A percentile compares a stretch with the other conserved stretches of the same genome.
phyloP scores from a whole-genome alignment of 2,113 vertebrate species.

The Gallinago media region DNA sequence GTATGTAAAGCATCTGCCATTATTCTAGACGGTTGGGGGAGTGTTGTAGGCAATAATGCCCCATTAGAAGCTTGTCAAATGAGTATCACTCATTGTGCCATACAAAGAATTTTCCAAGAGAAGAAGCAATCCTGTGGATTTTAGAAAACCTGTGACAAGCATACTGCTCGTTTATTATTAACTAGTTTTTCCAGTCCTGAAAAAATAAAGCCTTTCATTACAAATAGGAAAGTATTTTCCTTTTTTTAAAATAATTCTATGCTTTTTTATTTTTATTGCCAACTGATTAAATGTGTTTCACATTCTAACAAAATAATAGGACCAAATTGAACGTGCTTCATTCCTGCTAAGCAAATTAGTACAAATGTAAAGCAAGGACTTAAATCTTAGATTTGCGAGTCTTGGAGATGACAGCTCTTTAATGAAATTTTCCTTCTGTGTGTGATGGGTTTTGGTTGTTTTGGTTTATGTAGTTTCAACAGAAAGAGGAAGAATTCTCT shows the following conservation, averaged over 20 bases:
- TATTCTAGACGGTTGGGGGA: rapidly evolving
- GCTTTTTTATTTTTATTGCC: background rate
- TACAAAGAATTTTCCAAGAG: background rate
- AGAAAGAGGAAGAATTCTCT: background rate
- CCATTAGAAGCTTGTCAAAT: background rate
- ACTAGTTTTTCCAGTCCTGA: background rate
- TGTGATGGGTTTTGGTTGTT: background rate
- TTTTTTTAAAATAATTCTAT: background rate
- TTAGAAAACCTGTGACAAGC: background rate
- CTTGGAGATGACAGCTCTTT: background rate
- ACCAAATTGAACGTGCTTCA: background rate
- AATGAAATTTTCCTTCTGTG: background rate
- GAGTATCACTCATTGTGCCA: background rate
- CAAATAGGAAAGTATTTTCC: background rate
- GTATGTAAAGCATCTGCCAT: background rate
- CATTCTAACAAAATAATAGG: background rate
- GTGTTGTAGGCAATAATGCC: rapidly evolving
- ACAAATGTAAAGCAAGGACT: background rate
- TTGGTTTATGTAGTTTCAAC: background rate
- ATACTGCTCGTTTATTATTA: background rate
- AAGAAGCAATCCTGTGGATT: background rate
- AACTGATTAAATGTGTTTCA: background rate
- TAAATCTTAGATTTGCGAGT: background rate
- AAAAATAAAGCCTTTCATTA: background rate
- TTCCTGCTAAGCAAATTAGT: background rate